These are phyloP conservation scores for Oxyscelio sp. DNA, from an alignment of 2,888 invertebrate genomes.

Conservation along the genomic window DNA sequence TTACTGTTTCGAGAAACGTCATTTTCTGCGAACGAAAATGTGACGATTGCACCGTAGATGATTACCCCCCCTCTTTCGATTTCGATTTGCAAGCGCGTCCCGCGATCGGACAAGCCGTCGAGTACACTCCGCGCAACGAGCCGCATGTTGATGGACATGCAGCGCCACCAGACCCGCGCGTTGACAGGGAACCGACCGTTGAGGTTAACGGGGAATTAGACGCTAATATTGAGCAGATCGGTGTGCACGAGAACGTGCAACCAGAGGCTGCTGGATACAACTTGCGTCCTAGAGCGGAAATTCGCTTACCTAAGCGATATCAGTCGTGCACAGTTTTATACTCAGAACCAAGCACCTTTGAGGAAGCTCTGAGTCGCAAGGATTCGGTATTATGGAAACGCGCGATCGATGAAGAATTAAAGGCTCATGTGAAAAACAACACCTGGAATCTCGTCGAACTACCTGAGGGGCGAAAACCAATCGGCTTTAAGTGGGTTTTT, in stretches of 20 bases:
- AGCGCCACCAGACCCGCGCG: too few species aligned
- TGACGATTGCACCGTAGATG: not conserved
- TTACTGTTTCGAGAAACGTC: constrained; percentile 34
- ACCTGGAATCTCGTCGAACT: constrained; percentile 37
- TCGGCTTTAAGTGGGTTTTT: constrained; percentile 47
- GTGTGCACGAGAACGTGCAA: not conserved
- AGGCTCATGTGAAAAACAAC: constrained; percentile 30
- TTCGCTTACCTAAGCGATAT: constrained; percentile 1
- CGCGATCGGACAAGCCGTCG: not conserved
- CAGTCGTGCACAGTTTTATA: not conserved
- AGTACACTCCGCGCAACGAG: too few species aligned
- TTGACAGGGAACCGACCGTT: too few species aligned
- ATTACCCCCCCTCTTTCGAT: too few species aligned
- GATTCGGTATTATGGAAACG: constrained; percentile 13
- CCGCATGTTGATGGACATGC: too few species aligned
- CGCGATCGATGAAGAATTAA: constrained; percentile 39
- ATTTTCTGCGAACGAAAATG: not conserved
- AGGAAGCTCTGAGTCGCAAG: constrained; percentile 9
- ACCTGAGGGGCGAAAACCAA: constrained; percentile 23
- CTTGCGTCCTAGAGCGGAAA: not conserved
- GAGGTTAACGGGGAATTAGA: not conserved
- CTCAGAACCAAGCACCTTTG: constrained; percentile 3
- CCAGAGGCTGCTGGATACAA: not conserved
- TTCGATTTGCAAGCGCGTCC: too few species aligned
- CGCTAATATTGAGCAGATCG: not conserved